Conservation (phyloP, 2,113 vertebrate genomes). For the Corythaeola cristata region DNA sequence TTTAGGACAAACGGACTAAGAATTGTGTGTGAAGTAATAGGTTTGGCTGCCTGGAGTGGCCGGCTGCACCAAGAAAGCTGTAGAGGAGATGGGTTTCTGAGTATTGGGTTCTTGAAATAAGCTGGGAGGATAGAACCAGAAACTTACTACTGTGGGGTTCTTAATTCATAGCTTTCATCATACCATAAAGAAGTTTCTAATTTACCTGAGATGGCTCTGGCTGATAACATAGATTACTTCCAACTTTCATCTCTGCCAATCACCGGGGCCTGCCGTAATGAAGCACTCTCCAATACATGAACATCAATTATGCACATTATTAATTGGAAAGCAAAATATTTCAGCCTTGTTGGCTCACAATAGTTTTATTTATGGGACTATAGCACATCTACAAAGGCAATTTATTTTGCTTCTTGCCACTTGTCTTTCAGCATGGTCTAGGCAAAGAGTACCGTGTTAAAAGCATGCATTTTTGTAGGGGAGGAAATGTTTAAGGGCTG, state of each 20-base stretch:
- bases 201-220: not conserved
- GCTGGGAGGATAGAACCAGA: not conserved
- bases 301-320: not conserved
- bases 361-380: not conserved
- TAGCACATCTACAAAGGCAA: not conserved
- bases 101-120: not conserved
- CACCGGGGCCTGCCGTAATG: not conserved
- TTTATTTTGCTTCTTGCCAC: not conserved
- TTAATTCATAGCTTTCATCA: not conserved
- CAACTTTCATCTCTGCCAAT: not conserved
- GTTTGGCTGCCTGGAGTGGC: not conserved
- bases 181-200: not conserved
- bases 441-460: not conserved
- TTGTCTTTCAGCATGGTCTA: not conserved
- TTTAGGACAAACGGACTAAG: not conserved
- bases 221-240: not conserved
- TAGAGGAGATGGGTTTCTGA: not conserved
- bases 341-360: not conserved
- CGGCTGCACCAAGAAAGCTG: not conserved
- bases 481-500: not conserved
- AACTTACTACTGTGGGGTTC: not conserved
- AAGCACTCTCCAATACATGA: not conserved
- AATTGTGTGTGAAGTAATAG: not conserved
- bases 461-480: not conserved
- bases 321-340: not conserved